Conservation (phyloP, 2,888 invertebrate genomes). For the Cenopis cana region DNA sequence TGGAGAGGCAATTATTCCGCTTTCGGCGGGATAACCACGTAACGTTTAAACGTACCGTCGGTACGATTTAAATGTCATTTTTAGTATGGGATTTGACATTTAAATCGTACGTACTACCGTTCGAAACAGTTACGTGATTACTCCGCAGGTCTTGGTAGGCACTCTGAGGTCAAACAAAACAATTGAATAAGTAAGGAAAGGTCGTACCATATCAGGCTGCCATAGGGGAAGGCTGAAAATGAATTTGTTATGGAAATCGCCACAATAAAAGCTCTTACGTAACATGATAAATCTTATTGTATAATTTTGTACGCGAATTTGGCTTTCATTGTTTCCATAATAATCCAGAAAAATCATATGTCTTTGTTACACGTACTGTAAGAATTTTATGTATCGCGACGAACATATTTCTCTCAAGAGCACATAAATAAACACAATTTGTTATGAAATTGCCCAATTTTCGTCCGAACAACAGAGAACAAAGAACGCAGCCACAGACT, state of each 20-base stretch:
- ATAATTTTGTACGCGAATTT: neutral
- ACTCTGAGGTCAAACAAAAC: neutral
- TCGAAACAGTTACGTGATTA: no score
- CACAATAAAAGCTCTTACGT: neutral
- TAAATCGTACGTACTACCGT: no score
- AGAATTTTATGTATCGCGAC: neutral
- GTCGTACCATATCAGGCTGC: neutral
- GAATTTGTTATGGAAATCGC: neutral
- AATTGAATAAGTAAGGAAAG: neutral
- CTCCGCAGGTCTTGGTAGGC: no score
- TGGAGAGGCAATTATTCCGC: no score
- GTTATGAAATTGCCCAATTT: conserved; percentile 40
- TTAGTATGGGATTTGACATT: no score
- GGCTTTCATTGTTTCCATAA: neutral
- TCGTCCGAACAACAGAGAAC: conserved; percentile 27
- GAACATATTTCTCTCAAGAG: conserved; percentile 20
- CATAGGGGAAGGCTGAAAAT: neutral
- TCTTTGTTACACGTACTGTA: neutral
- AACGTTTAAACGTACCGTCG: no score
- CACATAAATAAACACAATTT: conserved; percentile 33
- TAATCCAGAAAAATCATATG: neutral
- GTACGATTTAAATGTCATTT: no score
- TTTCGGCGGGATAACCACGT: no score
- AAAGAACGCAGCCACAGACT: conserved; percentile 10
- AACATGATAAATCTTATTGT: neutral